phyloP scores from a whole-genome alignment of 2,113 vertebrate species.

The Hoplias malabaricus region DNA sequence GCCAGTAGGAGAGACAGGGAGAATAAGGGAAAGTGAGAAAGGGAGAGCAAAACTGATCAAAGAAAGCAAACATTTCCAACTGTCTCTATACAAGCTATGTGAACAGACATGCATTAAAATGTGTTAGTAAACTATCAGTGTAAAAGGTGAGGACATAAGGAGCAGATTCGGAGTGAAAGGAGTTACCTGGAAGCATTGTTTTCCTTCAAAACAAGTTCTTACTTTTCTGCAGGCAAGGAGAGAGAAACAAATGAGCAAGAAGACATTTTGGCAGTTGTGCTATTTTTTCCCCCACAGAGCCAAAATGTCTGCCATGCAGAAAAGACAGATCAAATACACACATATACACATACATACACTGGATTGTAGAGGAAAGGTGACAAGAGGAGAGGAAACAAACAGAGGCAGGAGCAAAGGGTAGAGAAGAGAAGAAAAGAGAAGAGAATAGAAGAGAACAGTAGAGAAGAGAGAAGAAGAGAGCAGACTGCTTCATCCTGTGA shows the following conservation, averaged over 20 bases:
- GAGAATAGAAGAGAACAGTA: background rate
- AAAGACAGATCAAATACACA: background rate
- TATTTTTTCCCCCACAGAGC: background rate
- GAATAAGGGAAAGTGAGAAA: background rate
- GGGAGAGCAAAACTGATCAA: slow-evolving; percentile 48
- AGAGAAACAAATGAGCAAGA: slow-evolving; percentile 38
- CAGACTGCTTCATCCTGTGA: slow-evolving; percentile 29
- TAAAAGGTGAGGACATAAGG: background rate
- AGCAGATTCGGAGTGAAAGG: background rate
- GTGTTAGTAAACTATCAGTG: background rate
- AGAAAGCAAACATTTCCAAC: background rate
- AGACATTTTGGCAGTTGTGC: slow-evolving; percentile 27
- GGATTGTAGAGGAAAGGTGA: slow-evolving; percentile 17
- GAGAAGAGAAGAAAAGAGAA: background rate
- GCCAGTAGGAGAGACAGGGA: slow-evolving; percentile 64
- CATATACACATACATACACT: background rate
- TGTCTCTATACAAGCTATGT: background rate
- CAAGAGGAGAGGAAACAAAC: background rate
- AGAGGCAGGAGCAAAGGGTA: background rate
- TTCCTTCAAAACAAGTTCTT: slow-evolving; percentile 76
- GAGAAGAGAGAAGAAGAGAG: background rate
- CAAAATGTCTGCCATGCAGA: slow-evolving; percentile 43
- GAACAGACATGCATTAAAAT: background rate
- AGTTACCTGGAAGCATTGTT: slow-evolving; percentile 70
- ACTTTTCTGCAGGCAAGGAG: slow-evolving; percentile 70